A percentile compares a stretch with the other conserved stretches of the same genome.
phyloP scores from a whole-genome alignment of 2,113 vertebrate genomes.

The Pandion haliaetus region DNA sequence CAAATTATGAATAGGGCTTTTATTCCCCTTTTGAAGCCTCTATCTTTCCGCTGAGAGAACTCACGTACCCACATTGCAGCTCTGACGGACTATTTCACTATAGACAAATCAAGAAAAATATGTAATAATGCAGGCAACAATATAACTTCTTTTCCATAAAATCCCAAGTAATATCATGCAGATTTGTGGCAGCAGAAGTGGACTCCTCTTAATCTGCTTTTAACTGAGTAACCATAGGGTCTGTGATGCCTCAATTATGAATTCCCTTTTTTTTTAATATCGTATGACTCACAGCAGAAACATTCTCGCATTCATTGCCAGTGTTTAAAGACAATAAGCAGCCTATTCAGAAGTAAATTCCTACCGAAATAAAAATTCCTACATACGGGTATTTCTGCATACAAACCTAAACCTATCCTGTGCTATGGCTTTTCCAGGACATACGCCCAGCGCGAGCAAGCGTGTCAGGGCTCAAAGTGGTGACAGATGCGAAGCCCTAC shows the following conservation, averaged over 20 bases:
- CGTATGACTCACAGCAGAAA: conserved; percentile 21
- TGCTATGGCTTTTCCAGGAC: background rate
- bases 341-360: background rate
- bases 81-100: background rate
- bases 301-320: background rate
- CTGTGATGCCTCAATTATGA: background rate
- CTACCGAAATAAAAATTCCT: background rate
- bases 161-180: background rate
- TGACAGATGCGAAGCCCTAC: background rate
- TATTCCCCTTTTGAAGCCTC: background rate
- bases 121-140: background rate
- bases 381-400: background rate
- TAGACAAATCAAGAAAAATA: background rate
- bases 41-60: background rate
- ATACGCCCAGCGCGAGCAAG: background rate
- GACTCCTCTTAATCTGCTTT: background rate
- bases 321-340: background rate
- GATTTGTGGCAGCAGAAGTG: background rate
- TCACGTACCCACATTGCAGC: background rate
- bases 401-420: accelerated
- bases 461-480: accelerated
- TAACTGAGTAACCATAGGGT: background rate
- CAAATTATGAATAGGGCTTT: background rate
- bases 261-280: background rate
- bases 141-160: background rate